Evolutionary conservation across 2,888 invertebrate genomes (phyloP), one percentile per base, ranked within the genome.

Genomic region (Clunio marinus): DNA sequence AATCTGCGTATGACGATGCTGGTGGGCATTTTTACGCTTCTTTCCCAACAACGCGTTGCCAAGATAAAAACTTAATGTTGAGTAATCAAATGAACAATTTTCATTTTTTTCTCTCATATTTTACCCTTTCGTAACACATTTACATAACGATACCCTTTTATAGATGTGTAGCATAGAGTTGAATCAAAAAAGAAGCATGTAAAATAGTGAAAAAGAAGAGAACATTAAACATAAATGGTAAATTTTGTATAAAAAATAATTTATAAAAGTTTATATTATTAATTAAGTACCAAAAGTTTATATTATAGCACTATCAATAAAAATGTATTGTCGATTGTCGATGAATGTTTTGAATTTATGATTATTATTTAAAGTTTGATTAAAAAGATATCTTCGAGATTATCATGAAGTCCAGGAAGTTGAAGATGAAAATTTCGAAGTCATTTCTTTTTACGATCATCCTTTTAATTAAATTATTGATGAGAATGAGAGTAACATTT

Each of bases 181-280:
- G 4, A 57, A 27, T 57, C 25, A 57, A 57, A 57, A 57, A 32
- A 7, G 32, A 32, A 7, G 27, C 10, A 57, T 51, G 10, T 27
- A 57, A 57, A 25, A 57, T 27, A 32, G 51, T 32, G 13, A 51
- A 13, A 17, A 20, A 51, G 51, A 51, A 51, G n/a, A n/a, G n/a
- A n/a, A n/a, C n/a, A n/a, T 41, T 41, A 41, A 5, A 4, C n/a
- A 51, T 51, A 22, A 51, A 22, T 8, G 22, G 25, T 51, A 17
- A 57, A 57, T 57, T 57, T 57, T 57, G 57, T 57, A 57, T 57
- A 57, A 45, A 45, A 45, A 45, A 45, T 45, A 15, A 57, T 22
- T 8, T n/a, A 57, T 57, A 57, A 51, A 22, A 20, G 17, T 27
- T 24, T 24, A 57, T 27, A 57, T 7, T 32, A 10, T 7, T 7